Percentiles rank a stretch among this genome's conserved stretches.
phyloP scores from a whole-genome alignment of 1,140 invertebrate species.

The Ylistrum balloti region DNA sequence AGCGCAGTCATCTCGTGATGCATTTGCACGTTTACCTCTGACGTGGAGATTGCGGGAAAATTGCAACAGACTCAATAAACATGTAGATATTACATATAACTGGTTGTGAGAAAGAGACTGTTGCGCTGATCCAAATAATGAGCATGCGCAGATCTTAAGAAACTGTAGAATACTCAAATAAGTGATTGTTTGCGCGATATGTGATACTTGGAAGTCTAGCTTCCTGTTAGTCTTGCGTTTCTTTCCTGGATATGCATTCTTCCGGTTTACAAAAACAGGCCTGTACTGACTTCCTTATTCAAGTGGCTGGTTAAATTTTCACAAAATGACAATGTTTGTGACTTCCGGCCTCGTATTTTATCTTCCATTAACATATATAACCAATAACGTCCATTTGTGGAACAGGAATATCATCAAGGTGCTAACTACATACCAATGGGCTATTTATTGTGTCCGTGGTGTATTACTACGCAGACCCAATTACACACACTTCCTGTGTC shows the following conservation, averaged over 20 bases:
- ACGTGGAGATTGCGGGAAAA: not conserved
- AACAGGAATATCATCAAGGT: not conserved
- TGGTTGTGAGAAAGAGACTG: conserved; percentile 18
- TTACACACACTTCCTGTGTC: not conserved
- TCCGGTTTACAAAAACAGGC: not conserved
- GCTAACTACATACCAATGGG: conserved; percentile 20
- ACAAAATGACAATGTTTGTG: not conserved
- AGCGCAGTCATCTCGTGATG: too few relatives aligned
- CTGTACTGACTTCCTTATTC: not conserved
- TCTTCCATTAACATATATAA: not conserved
- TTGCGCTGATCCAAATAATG: not conserved
- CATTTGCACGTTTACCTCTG: not conserved
- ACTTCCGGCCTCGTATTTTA: not conserved
- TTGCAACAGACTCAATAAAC: not conserved
- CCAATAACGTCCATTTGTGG: not conserved
- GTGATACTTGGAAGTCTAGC: not conserved
- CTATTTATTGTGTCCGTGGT: not conserved
- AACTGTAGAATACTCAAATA: not conserved
- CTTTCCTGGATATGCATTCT: not conserved
- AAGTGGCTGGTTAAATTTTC: not conserved
- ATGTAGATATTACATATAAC: not conserved
- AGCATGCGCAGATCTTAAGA: not conserved
- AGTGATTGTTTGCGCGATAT: not conserved
- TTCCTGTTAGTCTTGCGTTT: not conserved
- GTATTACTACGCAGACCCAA: conserved; percentile 16